Conservation (phyloP, 64 coral and sea anemone species). For the Cladopsammia gracilis region DNA sequence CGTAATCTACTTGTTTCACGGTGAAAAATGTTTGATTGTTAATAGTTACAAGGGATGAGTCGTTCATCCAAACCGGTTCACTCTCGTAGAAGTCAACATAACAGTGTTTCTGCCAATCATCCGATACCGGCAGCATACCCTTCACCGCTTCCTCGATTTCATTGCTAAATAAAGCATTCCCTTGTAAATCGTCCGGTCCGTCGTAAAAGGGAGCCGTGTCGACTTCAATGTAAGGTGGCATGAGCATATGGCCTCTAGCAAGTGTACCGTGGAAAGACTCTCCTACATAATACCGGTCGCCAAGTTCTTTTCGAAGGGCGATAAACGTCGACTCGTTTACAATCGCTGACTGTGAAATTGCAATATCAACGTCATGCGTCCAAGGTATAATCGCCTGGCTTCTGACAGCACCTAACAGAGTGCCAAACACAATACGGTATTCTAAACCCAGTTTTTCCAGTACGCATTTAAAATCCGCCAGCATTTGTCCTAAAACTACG, state of each 20-base stretch:
- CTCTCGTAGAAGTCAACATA: conserved; percentile 82
- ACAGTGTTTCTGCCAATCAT: conserved; percentile 63
- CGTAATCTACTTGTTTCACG: conserved; percentile 65
- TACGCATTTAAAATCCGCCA: conserved; percentile 59
- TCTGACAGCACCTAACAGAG: conserved; percentile 65
- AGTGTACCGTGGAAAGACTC: conserved; percentile 20
- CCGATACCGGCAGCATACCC: conserved; percentile 31
- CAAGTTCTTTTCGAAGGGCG: conserved; percentile 27
- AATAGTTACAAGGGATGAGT: conserved; percentile 57
- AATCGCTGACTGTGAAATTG: conserved; percentile 2
- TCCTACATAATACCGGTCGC: conserved; percentile 38
- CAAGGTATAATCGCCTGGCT: conserved; percentile 76
- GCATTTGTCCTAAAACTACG: conserved; percentile 56
- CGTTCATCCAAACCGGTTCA: conserved; percentile 58
- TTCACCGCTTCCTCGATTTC: conserved; percentile 40
- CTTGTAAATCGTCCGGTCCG: conserved; percentile 41
- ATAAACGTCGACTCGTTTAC: conserved; percentile 1
- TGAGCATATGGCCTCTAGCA: conserved; percentile 39
- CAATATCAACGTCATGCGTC: conserved; percentile 79
- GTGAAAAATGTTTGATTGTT: conserved; percentile 70
- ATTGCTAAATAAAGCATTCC: conserved; percentile 66
- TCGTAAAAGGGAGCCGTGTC: conserved; percentile 52
- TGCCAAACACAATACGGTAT: conserved; percentile 65
- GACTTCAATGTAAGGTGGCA: conserved; percentile 60
- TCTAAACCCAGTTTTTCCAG: conserved; percentile 54